Conservation (phyloP, 2,113 vertebrate genomes). For the Clinocottus analis region DNA sequence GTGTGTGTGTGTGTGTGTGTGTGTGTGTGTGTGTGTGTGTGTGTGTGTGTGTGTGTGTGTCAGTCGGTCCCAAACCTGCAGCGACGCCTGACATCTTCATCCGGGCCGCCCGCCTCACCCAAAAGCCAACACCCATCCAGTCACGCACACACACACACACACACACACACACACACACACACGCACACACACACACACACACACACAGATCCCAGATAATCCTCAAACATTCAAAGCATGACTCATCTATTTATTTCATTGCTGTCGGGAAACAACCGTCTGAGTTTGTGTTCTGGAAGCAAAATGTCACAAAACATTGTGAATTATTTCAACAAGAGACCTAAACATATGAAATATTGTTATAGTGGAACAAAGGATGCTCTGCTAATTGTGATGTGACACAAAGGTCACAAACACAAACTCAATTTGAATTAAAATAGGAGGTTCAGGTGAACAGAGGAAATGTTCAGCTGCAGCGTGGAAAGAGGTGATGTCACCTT, state of each 20-base stretch:
- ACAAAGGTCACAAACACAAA: no score
- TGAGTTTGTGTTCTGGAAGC: neutral
- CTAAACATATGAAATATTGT: no score
- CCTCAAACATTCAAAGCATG: slow-evolving; percentile 1
- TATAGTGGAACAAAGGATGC: no score
- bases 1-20: slow-evolving; percentile 14
- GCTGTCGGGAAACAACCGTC: neutral
- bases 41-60: slow-evolving; percentile 18
- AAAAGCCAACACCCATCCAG: slow-evolving; percentile 32
- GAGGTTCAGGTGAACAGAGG: neutral
- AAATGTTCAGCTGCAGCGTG: neutral
- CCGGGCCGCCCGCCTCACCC: slow-evolving; percentile 35
- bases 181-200: slow-evolving; percentile 9
- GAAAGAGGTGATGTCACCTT: no score
- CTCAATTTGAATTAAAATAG: no score
- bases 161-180: slow-evolving; percentile 14
- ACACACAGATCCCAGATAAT: slow-evolving; percentile 10
- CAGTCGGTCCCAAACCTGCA: slow-evolving; percentile 55
- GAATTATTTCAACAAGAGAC: no score
- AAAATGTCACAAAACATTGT: neutral
- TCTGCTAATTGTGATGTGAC: no score
- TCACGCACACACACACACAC: slow-evolving; percentile 19
- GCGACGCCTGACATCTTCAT: slow-evolving; percentile 56
- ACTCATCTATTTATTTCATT: slow-evolving; percentile 21
- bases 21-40: slow-evolving; percentile 22